phyloP scores from a whole-genome alignment of 23 tunicate species.

The Trididemnum miniatum region DNA sequence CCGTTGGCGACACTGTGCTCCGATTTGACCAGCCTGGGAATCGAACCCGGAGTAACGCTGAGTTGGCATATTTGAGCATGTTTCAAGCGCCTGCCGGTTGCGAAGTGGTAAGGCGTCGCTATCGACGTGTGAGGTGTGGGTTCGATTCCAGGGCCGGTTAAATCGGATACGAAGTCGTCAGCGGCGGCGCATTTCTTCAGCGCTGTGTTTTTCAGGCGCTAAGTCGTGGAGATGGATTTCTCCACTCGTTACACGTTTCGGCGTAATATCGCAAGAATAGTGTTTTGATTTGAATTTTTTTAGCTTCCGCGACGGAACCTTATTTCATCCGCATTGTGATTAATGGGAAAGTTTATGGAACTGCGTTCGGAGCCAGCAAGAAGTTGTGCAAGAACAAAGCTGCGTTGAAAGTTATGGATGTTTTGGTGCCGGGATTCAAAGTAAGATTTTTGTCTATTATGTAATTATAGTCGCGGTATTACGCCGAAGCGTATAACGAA shows the following conservation, averaged over 20 bases:
- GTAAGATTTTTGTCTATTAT: constrained; percentile 7
- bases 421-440: constrained; percentile 84
- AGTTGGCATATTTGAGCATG: no score
- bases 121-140: neutral
- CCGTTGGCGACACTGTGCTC: no score
- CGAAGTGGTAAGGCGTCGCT: no score
- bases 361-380: constrained; percentile 69
- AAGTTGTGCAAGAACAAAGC: constrained; percentile 81
- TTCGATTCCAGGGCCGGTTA: neutral
- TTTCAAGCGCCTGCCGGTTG: no score
- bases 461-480: no score
- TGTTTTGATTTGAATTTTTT: neutral
- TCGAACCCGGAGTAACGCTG: no score
- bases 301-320: constrained; percentile 62
- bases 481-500: no score
- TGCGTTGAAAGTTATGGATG: constrained; percentile 82
- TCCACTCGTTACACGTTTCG: no score
- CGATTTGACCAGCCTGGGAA: neutral
- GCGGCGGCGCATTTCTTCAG: no score
- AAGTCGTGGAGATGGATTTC: neutral
- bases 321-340: constrained; percentile 52
- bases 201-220: no score
- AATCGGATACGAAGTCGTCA: no score
- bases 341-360: constrained; percentile 67
- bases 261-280: no score